A percentile compares a stretch with the other conserved stretches of the same genome.
phyloP scores from a whole-genome alignment of 2,888 invertebrate species.

The Pterostichus madidus region DNA sequence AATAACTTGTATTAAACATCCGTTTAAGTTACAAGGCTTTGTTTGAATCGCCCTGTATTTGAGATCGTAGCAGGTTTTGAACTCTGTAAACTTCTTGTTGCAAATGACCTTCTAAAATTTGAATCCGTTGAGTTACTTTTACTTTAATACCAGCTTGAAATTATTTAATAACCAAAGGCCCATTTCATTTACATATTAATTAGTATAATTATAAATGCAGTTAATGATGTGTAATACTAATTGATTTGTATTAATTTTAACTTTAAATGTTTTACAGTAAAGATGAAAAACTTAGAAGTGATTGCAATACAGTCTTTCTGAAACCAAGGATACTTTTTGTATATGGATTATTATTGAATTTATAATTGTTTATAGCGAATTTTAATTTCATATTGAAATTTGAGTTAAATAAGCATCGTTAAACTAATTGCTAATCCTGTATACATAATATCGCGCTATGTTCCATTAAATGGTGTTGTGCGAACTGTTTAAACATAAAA shows the following conservation, averaged over 20 bases:
- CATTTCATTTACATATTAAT: background rate
- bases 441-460: no score
- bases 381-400: background rate
- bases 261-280: background rate
- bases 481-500: no score
- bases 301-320: background rate
- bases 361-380: background rate
- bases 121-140: background rate
- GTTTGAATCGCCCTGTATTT: no score
- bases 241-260: background rate
- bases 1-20: no score
- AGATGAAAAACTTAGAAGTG: background rate
- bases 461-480: no score
- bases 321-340: constrained; percentile 19
- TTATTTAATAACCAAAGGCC: background rate
- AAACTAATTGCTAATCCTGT: no score
- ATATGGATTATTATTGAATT: background rate
- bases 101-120: background rate
- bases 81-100: background rate
- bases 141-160: background rate
- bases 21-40: no score
- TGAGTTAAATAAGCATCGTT: no score
- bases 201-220: background rate
- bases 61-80: background rate
- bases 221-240: background rate